Evolutionary conservation across 2,888 invertebrate genomes (phyloP), one percentile per base, ranked within the genome.

Genomic region (Acanthacorydalis orientalis): DNA sequence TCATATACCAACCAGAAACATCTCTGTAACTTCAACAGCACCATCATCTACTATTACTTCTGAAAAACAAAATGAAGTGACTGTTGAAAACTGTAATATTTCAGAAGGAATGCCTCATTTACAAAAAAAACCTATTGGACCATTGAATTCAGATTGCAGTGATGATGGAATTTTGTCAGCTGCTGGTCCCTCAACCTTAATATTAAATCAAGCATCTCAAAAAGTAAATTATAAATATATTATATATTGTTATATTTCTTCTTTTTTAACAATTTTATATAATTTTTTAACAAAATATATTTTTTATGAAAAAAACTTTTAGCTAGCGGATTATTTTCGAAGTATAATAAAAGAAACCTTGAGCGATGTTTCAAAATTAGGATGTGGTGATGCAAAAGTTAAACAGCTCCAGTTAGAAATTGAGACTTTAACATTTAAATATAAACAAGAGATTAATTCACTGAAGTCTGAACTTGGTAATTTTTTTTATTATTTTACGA

Each of bases 391-490:
- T 57, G 75, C 82, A 0, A 73, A 74, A 37, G 64, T 79, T 46
- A 70, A 77, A 23, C 61, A 69, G 4, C 61, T 85, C 6, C 73
- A 76, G 54, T 59, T 81, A 53, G 83, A 85, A 63, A 67, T 84
- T 44, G 87, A 88, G 57, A 75, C 77, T 44, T 61, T 75, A 51
- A 73, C 75, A 53, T 83, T 84, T 75, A 70, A 73, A 39, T 83
- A 88, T 56, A 73, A 77, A 49, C 80, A 85, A 54, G 83, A 88
- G 64, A 57, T 89, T 2, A 64, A 71, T 0, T 86, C 87, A 57
- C 59, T 87, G 12, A 83, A 83, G 59, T 15, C 58, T 61, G 50
- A 61, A 62, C 53, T 65, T 64, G 51, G 56, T 65, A 40, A 58
- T 57, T 48, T 56, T 64, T 15, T 53, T 65, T 48, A 14, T 12